These are phyloP conservation scores for Psettodes erumei DNA, from an alignment of 2,113 vertebrate species.

Conservation along the genomic window DNA sequence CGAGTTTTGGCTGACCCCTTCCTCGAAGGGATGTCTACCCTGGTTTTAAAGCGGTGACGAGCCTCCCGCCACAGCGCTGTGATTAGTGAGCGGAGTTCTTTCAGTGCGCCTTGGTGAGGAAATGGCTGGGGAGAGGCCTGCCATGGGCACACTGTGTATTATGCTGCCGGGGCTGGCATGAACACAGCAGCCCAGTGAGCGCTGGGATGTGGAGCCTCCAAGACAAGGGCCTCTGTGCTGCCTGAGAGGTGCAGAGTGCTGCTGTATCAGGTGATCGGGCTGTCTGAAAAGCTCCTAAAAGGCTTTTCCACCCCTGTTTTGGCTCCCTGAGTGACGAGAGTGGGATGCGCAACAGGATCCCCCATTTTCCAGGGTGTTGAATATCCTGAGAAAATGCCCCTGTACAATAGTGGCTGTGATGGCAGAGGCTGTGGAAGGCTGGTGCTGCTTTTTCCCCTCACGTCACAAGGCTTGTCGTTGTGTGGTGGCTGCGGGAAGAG, in stretches of 20 bases:
- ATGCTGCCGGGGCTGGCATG: slow-evolving; percentile 65
- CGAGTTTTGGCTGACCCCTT: slow-evolving; percentile 54
- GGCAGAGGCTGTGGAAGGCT: slow-evolving; percentile 67
- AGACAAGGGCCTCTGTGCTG: slow-evolving; percentile 75
- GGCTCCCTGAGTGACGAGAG: slow-evolving; percentile 62
- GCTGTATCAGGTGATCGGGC: slow-evolving; percentile 79
- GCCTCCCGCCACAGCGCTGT: slow-evolving; percentile 33
- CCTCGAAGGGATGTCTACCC: slow-evolving; percentile 45
- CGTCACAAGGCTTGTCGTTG: slow-evolving; percentile 76
- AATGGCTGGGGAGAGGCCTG: slow-evolving; percentile 53
- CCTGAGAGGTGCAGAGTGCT: slow-evolving; percentile 63
- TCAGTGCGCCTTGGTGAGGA: slow-evolving; percentile 46
- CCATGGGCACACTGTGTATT: slow-evolving; percentile 62
- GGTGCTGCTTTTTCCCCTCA: slow-evolving; percentile 74
- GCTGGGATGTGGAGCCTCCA: slow-evolving; percentile 44
- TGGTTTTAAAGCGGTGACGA: slow-evolving; percentile 63
- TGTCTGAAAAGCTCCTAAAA: slow-evolving; percentile 76
- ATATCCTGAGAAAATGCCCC: slow-evolving; percentile 83
- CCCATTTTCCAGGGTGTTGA: slow-evolving; percentile 78
- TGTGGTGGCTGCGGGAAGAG: slow-evolving; percentile 53
- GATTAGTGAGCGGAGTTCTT: slow-evolving; percentile 69
- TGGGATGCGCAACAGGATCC: slow-evolving; percentile 74
- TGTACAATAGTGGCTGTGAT: slow-evolving; percentile 84
- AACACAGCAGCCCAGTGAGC: slow-evolving; percentile 62
- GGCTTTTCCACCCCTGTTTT: slow-evolving; percentile 73